Base-by-base conservation (phyloP, 2,113 vertebrate species). In the Trichechus manatus region DNA sequence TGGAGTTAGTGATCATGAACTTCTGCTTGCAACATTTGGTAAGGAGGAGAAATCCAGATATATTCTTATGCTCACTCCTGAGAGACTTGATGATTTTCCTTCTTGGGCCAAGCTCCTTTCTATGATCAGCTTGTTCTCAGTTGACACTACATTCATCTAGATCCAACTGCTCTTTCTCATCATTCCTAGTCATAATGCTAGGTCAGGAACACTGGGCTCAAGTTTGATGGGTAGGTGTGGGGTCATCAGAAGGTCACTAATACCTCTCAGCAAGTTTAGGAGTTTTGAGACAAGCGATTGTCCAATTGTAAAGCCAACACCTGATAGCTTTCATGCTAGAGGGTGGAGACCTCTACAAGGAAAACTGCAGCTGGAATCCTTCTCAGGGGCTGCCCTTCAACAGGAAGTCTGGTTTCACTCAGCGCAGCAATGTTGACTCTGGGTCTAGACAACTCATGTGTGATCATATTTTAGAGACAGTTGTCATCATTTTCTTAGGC, bases 351-450 rank as follows among this genome's bases (percentile, higher is more conserved):
- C 96, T 96, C 89, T 97, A 82, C 89, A 97, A 97, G 95, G 91
- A 96, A 94, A 97, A 97, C 86, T 93, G 89, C 80, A 84, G 93
- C 97, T 98, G 97, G 97, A 97, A 97, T 96, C 94, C 93, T 97
- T 96, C 95, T 97, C 88, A 39, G 95, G 70, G 89, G 74, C 95
- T 93, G 74, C 94, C 97, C 97, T 98, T 98, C 97, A 97, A 96
- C 97, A 96, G 94, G 84, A 97, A 97, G 97, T 97, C 97, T 98
- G 97, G 93, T 97, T 97, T 98, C 91, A 96, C 97, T 98, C 97
- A 98, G 83, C 94, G 94, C 27, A 84, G 96, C 92, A 77, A 89
- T 96, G 97, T 87, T 96, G 91, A 91, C 75, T 97, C 91, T 80
- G 80, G 89, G 89, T 83, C 97, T 94, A 93, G 80, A 96, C 86